These are phyloP conservation scores for Vulpes vulpes DNA, from an alignment of 2,113 vertebrate species.

Conservation along the genomic window DNA sequence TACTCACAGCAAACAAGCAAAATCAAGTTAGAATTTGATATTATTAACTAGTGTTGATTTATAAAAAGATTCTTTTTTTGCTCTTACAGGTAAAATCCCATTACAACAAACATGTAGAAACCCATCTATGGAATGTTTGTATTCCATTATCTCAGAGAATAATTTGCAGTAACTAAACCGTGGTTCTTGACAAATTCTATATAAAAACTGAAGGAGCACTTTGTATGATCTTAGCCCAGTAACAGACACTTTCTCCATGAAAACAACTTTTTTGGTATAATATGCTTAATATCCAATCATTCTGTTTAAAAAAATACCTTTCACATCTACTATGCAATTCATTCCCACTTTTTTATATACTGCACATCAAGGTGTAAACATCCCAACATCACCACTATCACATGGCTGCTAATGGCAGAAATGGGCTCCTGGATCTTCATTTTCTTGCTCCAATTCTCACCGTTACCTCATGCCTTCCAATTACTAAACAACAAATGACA, in stretches of 20 bases:
- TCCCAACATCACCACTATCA: not conserved
- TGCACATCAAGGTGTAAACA: not conserved
- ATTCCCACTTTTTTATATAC: not conserved
- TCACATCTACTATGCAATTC: not conserved
- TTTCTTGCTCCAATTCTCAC: not conserved
- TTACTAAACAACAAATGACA: not conserved
- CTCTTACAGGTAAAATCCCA: slow-evolving; percentile 82
- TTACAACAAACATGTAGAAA: slow-evolving; percentile 74
- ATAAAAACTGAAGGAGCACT: slow-evolving; percentile 1
- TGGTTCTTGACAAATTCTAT: not conserved
- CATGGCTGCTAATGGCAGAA: not conserved
- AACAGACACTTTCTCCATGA: not conserved
- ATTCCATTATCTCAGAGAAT: not conserved
- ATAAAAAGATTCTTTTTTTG: slow-evolving; percentile 33
- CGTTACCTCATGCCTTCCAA: not conserved
- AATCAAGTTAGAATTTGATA: slow-evolving; percentile 78
- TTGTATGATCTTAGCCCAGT: not conserved
- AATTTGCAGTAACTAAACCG: not conserved
- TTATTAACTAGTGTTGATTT: slow-evolving; percentile 68
- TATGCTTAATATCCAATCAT: not conserved
- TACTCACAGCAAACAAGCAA: slow-evolving; percentile 86
- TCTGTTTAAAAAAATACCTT: not conserved
- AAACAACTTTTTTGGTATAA: not conserved
- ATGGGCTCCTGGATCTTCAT: not conserved
- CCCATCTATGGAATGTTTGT: not conserved